Percentiles rank a stretch among this genome's conserved stretches.
Conservation (phyloP, 2,888 invertebrate species). For the Heliconius erato region DNA sequence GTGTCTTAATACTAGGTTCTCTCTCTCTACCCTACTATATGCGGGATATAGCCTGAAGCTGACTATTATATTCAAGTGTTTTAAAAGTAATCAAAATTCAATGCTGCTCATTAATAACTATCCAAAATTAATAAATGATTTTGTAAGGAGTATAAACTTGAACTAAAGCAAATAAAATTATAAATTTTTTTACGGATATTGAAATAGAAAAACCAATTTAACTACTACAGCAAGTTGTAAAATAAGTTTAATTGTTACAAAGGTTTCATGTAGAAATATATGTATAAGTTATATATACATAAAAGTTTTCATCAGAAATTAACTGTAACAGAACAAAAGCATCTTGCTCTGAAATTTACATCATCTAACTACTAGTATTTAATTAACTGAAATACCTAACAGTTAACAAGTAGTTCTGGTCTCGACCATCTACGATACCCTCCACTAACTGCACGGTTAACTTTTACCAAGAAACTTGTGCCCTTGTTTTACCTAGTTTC, state of each 20-base stretch:
- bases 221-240: no score
- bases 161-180: neutral
- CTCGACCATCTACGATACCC: slow-evolving; percentile 25
- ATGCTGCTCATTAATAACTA: no score
- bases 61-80: no score
- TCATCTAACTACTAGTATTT: slow-evolving; percentile 29
- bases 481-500: slow-evolving; percentile 31
- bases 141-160: no score
- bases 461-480: slow-evolving; percentile 30
- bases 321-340: neutral
- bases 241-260: neutral
- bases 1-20: no score
- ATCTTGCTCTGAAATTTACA: neutral
- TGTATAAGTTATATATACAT: neutral
- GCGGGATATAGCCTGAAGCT: no score
- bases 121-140: no score
- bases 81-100: no score
- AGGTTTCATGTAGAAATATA: neutral
- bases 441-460: slow-evolving; percentile 17
- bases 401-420: slow-evolving; percentile 25
- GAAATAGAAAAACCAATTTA: no score
- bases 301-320: neutral
- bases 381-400: slow-evolving; percentile 28
- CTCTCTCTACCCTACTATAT: no score
- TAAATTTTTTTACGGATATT: no score